A percentile compares a stretch with the other conserved stretches of the same genome.
Evolutionary conservation across 2,113 vertebrate species (phyloP).

Genomic region (Tor tambroides): DNA sequence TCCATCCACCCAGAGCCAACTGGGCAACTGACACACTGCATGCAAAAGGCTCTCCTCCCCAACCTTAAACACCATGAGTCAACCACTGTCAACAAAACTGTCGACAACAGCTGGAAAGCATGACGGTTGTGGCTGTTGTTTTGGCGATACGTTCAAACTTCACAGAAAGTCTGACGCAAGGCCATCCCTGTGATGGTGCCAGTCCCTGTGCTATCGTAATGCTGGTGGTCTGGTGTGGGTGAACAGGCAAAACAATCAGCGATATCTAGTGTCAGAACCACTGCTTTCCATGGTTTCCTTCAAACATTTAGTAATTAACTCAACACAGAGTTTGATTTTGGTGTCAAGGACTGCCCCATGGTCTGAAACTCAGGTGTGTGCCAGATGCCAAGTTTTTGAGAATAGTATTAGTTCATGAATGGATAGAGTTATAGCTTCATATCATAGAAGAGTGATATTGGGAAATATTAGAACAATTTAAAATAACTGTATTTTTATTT

Average conservation of each 20-base stretch:
- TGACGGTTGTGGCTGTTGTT: slow-evolving; percentile 65
- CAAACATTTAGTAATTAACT: slow-evolving; percentile 46
- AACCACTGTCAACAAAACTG: slow-evolving; percentile 67
- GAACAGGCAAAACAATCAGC: slow-evolving; percentile 53
- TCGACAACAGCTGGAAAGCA: slow-evolving; percentile 73
- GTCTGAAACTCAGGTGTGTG: not conserved
- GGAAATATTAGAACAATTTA: too few species aligned
- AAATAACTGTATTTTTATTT: too few species aligned
- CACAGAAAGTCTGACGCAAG: slow-evolving; percentile 50
- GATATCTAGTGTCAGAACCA: slow-evolving; percentile 49
- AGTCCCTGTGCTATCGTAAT: not conserved
- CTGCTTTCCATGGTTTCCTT: slow-evolving; percentile 45
- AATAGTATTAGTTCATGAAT: not conserved
- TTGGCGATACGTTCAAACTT: slow-evolving; percentile 42
- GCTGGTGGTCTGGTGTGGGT: slow-evolving; percentile 50
- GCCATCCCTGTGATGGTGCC: not conserved
- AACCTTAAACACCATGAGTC: slow-evolving; percentile 59
- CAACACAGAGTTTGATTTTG: not conserved
- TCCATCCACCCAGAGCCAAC: slow-evolving; percentile 67
- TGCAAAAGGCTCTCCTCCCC: slow-evolving; percentile 58
- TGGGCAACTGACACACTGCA: slow-evolving; percentile 64
- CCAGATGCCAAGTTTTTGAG: not conserved
- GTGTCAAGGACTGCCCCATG: not conserved
- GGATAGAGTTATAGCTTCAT: not conserved
- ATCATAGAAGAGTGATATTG: not conserved